A percentile compares a stretch with the other conserved stretches of the same genome.
Conservation (phyloP, 2,888 invertebrate species). For the Tetragonula carbonaria region DNA sequence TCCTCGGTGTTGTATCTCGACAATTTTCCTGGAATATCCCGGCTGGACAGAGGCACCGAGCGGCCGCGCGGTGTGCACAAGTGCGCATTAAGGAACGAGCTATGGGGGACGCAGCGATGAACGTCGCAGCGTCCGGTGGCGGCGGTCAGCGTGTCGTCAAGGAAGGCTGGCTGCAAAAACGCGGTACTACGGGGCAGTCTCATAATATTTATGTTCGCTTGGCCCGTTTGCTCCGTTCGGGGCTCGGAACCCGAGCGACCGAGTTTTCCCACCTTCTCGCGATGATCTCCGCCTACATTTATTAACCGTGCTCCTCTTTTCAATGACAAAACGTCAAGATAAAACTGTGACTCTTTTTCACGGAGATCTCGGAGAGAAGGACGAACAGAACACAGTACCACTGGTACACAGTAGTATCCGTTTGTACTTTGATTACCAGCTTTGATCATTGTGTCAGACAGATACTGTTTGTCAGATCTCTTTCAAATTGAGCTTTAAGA, state of each 20-base stretch:
- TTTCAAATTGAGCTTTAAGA: no score
- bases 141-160: constrained; percentile 88
- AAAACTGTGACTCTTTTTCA: constrained; percentile 15
- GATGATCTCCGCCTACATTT: background rate
- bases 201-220: constrained; percentile 64
- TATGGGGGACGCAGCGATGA: constrained; percentile 86
- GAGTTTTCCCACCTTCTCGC: background rate
- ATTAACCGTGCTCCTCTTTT: background rate
- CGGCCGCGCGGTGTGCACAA: constrained; percentile 42
- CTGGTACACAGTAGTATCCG: background rate
- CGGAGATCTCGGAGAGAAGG: constrained; percentile 25
- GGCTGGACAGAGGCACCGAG: constrained; percentile 29
- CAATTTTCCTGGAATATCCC: constrained; percentile 51
- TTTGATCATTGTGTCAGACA: background rate
- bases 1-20: constrained; percentile 60
- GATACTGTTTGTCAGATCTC: background rate
- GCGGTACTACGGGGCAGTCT: constrained; percentile 85
- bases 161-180: constrained; percentile 98
- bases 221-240: background rate
- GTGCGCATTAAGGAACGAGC: constrained; percentile 64
- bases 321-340: constrained; percentile 42
- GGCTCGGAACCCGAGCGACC: background rate
- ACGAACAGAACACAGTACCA: background rate
- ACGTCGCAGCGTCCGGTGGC: constrained; percentile 84
- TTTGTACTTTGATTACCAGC: background rate